A percentile compares a stretch with the other conserved stretches of the same genome.
Evolutionary conservation across 2,797 vertebrate genomes (phyloP).

Genomic region (Borostomias antarcticus): DNA sequence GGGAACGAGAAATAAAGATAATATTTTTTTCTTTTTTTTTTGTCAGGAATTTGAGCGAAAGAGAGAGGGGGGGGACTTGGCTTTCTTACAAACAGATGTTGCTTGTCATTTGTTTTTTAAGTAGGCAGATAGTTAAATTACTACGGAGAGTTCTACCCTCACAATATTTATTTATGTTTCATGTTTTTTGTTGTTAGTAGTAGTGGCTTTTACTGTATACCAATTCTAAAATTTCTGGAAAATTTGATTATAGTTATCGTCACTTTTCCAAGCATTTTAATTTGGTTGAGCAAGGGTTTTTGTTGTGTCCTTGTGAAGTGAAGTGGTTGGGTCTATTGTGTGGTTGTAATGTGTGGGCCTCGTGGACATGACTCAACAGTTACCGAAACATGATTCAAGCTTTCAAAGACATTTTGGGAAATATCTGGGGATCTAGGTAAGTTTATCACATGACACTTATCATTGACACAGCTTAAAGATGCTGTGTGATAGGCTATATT

Average conservation of each 20-base stretch:
- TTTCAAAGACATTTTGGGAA: no score
- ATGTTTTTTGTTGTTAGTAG: conserved; percentile 22
- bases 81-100: conserved; percentile 82
- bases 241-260: background rate
- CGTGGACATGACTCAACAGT: background rate
- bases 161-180: conserved; percentile 37
- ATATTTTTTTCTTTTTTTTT: no score
- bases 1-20: background rate
- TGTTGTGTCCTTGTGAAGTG: background rate
- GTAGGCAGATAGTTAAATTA: conserved; percentile 69
- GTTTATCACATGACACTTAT: no score
- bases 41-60: conserved; percentile 10
- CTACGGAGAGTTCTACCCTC: conserved; percentile 53
- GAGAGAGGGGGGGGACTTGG: conserved; percentile 73
- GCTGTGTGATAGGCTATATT: no score
- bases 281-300: background rate
- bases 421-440: no score
- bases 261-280: background rate
- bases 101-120: conserved; percentile 78
- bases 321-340: background rate
- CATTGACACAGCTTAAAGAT: no score
- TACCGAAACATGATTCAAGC: background rate
- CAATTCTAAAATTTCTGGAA: conserved; percentile 19
- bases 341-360: conserved; percentile 4
- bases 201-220: conserved; percentile 20